Percentiles rank a stretch among this genome's conserved stretches.
These are phyloP conservation scores for Kryphioiulus occultus DNA, from an alignment of 2,888 invertebrate species.

Conservation along the genomic window DNA sequence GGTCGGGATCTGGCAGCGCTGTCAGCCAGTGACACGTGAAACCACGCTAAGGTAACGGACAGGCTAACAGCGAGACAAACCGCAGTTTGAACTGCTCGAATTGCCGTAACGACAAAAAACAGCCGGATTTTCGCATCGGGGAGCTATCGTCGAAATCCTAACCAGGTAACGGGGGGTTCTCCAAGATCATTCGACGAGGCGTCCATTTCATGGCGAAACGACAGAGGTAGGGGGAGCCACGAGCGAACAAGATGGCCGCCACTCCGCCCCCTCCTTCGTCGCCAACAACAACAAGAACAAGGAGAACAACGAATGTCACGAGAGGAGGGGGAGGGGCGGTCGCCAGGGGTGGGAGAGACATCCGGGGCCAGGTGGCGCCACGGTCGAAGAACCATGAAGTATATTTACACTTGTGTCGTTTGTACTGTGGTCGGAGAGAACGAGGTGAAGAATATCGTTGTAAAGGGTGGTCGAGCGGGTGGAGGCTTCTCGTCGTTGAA, in stretches of 20 bases:
- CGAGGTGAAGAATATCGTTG: constrained; percentile 9
- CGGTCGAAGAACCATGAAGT: no score
- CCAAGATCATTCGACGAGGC: background rate
- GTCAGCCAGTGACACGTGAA: no score
- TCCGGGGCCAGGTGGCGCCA: background rate
- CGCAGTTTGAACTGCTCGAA: no score
- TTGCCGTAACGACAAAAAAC: no score
- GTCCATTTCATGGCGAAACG: background rate
- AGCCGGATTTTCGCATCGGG: no score
- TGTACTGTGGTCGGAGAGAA: background rate
- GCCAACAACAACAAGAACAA: background rate
- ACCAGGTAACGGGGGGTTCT: no score
- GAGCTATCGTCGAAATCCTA: no score
- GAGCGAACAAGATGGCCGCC: background rate
- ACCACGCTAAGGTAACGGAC: no score
- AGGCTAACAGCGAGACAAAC: no score
- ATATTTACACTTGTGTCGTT: constrained; percentile 21
- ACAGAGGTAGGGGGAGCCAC: constrained; percentile 27
- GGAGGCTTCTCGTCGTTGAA: background rate
- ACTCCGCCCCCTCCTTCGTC: background rate
- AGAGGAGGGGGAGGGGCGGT: background rate
- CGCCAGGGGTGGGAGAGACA: background rate
- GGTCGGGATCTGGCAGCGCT: no score
- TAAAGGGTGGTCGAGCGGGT: background rate
- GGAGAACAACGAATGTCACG: background rate